phyloP scores from a whole-genome alignment of 2,113 vertebrate genomes.

The Stictonetta naevosa region DNA sequence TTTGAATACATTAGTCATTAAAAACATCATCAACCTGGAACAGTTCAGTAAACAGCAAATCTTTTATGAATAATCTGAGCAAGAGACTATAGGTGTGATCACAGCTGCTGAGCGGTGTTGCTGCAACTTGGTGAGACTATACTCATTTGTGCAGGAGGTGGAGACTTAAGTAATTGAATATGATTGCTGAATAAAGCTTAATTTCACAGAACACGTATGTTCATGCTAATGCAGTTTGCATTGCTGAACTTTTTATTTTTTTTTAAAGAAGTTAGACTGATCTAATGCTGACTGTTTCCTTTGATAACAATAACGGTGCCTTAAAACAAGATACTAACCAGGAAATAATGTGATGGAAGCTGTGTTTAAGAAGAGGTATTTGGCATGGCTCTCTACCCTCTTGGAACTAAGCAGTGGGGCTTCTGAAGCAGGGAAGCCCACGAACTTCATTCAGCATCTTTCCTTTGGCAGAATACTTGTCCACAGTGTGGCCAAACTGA shows the following conservation, averaged over 20 bases:
- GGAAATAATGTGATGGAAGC: not conserved
- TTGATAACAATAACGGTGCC: not conserved
- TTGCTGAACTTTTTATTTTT: not conserved
- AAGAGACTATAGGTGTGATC: slow-evolving; percentile 41
- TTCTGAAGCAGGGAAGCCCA: not conserved
- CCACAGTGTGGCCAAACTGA: not conserved
- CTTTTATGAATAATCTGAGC: slow-evolving; percentile 29
- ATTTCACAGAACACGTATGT: not conserved
- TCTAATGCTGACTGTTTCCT: not conserved
- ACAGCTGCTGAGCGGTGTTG: slow-evolving; percentile 8
- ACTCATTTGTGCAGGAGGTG: slow-evolving; percentile 31
- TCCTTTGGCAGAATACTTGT: not conserved
- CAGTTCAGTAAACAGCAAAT: not conserved
- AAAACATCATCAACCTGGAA: not conserved
- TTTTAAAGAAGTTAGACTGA: not conserved
- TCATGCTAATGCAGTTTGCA: not conserved
- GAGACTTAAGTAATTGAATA: slow-evolving; percentile 36
- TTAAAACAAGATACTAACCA: not conserved
- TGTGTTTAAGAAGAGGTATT: not conserved
- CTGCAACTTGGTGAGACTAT: not conserved
- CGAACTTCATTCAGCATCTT: not conserved
- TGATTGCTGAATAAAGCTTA: not conserved
- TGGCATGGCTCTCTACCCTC: not conserved
- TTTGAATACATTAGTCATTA: slow-evolving; percentile 15
- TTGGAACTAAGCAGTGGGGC: not conserved